A percentile compares a stretch with the other conserved stretches of the same genome.
Conservation (phyloP, 1,140 invertebrate species). For the Platyscapa corneri region DNA sequence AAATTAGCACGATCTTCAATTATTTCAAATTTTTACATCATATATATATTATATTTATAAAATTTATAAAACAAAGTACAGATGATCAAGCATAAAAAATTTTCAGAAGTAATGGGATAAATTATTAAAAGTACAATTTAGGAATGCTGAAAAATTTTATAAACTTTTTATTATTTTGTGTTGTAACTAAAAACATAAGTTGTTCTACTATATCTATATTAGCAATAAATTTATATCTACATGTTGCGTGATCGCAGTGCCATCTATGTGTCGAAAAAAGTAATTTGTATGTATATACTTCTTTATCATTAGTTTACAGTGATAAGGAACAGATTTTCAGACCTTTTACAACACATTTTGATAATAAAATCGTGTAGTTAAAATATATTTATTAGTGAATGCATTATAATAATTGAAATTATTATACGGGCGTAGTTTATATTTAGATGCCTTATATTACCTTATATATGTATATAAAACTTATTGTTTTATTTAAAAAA, state of each 20-base stretch:
- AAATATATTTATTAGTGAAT: conserved; percentile 1
- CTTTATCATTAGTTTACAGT: conserved; percentile 4
- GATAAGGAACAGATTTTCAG: neutral
- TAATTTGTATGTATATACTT: neutral
- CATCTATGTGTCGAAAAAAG: neutral
- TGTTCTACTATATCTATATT: neutral
- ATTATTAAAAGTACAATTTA: neutral
- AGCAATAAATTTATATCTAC: neutral
- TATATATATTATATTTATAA: neutral
- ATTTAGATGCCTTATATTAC: neutral
- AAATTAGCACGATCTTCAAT: too few relatives aligned
- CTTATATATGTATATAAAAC: neutral
- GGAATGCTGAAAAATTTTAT: neutral
- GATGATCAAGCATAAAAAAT: neutral
- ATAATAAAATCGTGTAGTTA: neutral
- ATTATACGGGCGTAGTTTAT: neutral
- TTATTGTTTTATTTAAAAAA: too few relatives aligned
- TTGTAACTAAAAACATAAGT: neutral
- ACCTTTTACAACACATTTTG: neutral
- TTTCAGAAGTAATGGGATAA: conserved; percentile 2
- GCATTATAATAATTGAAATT: neutral
- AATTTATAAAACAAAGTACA: conserved; percentile 4
- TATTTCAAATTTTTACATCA: too few relatives aligned
- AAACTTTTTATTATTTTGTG: neutral
- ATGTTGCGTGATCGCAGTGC: neutral